phyloP scores from a whole-genome alignment of 2,797 vertebrate genomes.

The Amniataba percoides region DNA sequence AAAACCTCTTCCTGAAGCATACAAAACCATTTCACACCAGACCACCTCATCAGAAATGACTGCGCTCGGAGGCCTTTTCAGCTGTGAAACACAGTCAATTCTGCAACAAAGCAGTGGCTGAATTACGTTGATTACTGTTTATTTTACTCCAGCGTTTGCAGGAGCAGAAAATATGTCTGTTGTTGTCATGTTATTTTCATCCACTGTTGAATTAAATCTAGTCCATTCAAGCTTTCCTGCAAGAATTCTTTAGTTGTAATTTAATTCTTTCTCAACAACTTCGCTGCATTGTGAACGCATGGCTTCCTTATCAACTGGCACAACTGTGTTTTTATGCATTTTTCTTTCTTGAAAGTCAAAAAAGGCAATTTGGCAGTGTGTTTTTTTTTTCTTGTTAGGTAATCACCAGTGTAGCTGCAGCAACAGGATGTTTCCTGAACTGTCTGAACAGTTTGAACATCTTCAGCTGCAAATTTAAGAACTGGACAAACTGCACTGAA shows the following conservation, averaged over 20 bases:
- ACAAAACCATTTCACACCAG: background rate
- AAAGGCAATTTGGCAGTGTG: background rate
- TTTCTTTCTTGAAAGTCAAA: slow-evolving; percentile 10
- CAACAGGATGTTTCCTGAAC: slow-evolving; percentile 2
- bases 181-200: background rate
- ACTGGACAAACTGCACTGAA: background rate
- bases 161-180: background rate
- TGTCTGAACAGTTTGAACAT: background rate
- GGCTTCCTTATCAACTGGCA: slow-evolving; percentile 19
- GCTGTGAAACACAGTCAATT: background rate
- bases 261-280: background rate
- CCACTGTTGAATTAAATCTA: background rate
- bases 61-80: background rate
- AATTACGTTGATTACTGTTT: background rate
- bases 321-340: slow-evolving; percentile 31
- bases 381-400: slow-evolving; percentile 19
- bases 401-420: slow-evolving; percentile 1
- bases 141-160: background rate
- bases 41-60: too few species aligned
- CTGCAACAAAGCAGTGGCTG: background rate
- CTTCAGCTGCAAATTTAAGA: too few species aligned
- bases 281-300: slow-evolving; percentile 13
- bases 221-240: background rate
- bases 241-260: slow-evolving; percentile 3
- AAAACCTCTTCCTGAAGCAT: background rate